Evolutionary conservation across 2,113 vertebrate genomes (phyloP), one percentile per base, ranked within the genome.

Genomic region (Bubo scandiacus): DNA sequence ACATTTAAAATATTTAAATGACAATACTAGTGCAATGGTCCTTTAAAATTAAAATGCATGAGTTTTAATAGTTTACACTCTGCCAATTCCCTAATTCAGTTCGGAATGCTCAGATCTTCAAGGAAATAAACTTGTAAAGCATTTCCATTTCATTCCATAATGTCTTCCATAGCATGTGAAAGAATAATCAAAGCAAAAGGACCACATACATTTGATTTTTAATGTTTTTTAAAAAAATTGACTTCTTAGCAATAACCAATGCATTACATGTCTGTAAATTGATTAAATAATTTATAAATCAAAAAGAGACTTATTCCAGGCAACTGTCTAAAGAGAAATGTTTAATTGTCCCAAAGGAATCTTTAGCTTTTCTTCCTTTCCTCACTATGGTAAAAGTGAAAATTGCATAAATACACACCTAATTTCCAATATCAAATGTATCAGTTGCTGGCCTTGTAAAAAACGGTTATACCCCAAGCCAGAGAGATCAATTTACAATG

Each of bases 1-100:
- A 32, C 8, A 40, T 55, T 71, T 55, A 11, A 87, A 87, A 52
- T 52, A 72, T 49, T 79, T 77, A 59, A 79, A 86, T 62, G 15
- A 83, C 72, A 96, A 62, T 25, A 68, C 47, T 29, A 88, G 40
- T 61, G 45, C 47, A 85, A 36, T 21, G 49, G 40, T 14, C 30
- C 90, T 93, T 95, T 88, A 96, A 94, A 94, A 86, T 86, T 36
- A 68, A 94, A 96, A 94, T 61, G 22, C 38, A 59, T 29, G 52
- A 77, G 23, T 58, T 68, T 95, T 92, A 90, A 72, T 47, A 58
- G 89, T 79, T 85, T 58, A 43, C 81, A 85, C 55, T 71, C 74
- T 38, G 63, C 47, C 90, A 78, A 17, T 79, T 93, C 68, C 66
- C 65, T 82, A 92, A 7, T 81, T 86, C 58, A 59, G 61, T 94